Base-by-base conservation (phyloP, 1,140 invertebrate genomes). In the Papilio machaon region DNA sequence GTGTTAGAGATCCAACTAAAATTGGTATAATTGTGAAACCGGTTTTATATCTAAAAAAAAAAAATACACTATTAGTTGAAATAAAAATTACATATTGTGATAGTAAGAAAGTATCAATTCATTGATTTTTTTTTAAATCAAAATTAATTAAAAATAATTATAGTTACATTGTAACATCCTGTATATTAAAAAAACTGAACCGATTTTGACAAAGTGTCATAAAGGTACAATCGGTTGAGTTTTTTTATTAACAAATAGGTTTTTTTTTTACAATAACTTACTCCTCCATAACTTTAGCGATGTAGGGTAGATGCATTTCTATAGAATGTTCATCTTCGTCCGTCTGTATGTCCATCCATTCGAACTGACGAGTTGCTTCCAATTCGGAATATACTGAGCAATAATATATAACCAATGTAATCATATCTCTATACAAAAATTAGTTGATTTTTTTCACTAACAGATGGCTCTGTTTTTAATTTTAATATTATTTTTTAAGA, bases 221-320 rank as follows among this genome's bases (percentile, higher is more conserved):
- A 43, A 43, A 43, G 2, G 38, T 43, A 43, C 23, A 30, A 30
- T 43, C 7, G 4, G 38, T 43, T 43, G 1, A 13, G 6, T 52
- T 17, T 17, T 17, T 52, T 17, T 5, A 15, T 52, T 6, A 17
- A 52, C 49, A 7, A 58, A 8, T 17, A 54, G 23, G 49, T 52
- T n/a, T 19, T 6, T 7, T 43, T 43, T 30, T 23, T 35, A 7
- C 11, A 58, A n/a, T 58, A 84, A 96, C 96, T 95, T 92, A 98
- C 97, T 97, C 97, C 95, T 99, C 98, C 99, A 99, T 99, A 73
- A 99, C 97, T 97, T 99, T 99, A 79, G 99, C 99, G 89, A 99
- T 97, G 92, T 98, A 99, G 47, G 99, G 99, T 84, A 99, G 95
- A 94, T 99, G 99, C 99, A 99, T 99, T 95, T 99, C 99, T 87